These are phyloP conservation scores for Ardeotis arabs DNA, from an alignment of 2,113 vertebrate genomes.

Conservation along the genomic window DNA sequence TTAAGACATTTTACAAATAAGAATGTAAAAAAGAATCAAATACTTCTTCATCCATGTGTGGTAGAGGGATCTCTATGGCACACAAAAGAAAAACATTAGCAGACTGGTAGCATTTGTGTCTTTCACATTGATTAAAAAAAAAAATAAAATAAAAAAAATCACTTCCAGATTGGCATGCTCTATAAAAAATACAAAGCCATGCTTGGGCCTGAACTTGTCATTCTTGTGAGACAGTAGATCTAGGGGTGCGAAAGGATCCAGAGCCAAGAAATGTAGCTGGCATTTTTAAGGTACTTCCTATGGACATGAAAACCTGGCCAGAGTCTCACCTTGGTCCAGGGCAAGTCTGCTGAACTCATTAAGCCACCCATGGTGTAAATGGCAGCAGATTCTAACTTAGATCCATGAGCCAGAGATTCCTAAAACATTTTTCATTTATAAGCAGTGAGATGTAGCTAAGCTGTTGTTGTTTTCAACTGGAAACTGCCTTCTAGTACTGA, in stretches of 20 bases:
- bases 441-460: not conserved
- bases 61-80: not conserved
- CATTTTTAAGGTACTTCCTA: not conserved
- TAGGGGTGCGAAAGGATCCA: not conserved
- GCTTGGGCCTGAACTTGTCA: not conserved
- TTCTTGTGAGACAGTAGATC: not conserved
- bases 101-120: not conserved
- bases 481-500: not conserved
- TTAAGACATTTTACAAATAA: not conserved
- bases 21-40: not conserved
- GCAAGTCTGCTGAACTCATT: not conserved
- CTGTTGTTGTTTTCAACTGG: not conserved
- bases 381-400: not conserved
- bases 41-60: not conserved
- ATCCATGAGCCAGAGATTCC: not conserved
- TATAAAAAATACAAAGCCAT: not conserved
- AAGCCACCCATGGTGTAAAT: not conserved
- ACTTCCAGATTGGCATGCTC: not conserved
- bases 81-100: not conserved
- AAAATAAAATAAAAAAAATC: not conserved
- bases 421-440: not conserved
- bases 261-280: not conserved
- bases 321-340: not conserved
- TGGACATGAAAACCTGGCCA: not conserved
- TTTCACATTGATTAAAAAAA: not conserved